These are phyloP conservation scores for Pherbina coryleti DNA, from an alignment of 2,888 invertebrate species.

Conservation along the genomic window DNA sequence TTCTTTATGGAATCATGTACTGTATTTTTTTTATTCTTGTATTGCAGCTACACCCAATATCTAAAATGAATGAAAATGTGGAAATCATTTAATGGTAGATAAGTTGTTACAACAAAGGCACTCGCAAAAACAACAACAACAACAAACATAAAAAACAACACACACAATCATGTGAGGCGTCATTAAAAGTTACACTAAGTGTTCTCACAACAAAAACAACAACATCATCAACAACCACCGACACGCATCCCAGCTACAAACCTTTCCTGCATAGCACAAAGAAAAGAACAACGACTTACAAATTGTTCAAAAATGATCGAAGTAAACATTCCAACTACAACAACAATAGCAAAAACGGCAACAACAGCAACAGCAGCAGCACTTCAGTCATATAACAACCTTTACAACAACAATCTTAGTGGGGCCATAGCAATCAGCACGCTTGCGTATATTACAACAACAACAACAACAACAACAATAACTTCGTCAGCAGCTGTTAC, in stretches of 20 bases:
- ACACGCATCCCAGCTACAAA: background rate
- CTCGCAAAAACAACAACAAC: no score
- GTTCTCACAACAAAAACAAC: background rate
- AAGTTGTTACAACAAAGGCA: background rate
- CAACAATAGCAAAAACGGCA: constrained; percentile 24
- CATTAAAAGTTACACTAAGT: background rate
- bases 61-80: no score
- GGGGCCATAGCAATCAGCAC: background rate
- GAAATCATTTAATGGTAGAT: no score
- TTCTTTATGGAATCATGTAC: no score
- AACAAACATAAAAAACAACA: background rate
- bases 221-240: background rate
- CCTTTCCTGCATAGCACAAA: background rate
- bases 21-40: no score
- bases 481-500: constrained; percentile 21
- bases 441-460: constrained; percentile 15
- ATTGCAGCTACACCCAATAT: no score
- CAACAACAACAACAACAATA: constrained; percentile 7
- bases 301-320: constrained; percentile 42
- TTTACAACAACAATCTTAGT: background rate
- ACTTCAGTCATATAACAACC: background rate
- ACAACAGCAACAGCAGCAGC: constrained; percentile 39
- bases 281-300: background rate
- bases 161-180: background rate
- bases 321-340: constrained; percentile 43